These are phyloP conservation scores for Pinctada fucata DNA, from an alignment of 2,888 invertebrate species.

Conservation along the genomic window DNA sequence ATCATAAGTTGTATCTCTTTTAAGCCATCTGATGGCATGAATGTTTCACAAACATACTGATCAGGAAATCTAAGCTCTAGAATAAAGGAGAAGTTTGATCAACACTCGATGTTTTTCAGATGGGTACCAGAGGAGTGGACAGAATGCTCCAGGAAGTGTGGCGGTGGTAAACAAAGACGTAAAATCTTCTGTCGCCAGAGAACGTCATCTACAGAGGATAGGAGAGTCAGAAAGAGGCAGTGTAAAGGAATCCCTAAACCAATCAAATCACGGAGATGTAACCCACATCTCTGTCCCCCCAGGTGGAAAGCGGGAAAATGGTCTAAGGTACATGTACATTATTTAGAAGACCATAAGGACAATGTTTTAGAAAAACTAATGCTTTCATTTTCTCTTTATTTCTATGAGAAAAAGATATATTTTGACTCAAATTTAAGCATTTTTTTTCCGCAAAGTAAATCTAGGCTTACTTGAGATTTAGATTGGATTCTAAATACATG, in stretches of 20 bases:
- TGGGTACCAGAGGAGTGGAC: conserved; percentile 65
- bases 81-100: too few relatives aligned
- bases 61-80: too few relatives aligned
- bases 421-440: too few relatives aligned
- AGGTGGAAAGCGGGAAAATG: conserved; percentile 92
- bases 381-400: neutral
- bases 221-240: conserved; percentile 50
- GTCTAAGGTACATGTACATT: conserved; percentile 86
- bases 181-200: conserved; percentile 81
- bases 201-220: conserved; percentile 48
- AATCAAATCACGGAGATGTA: conserved; percentile 58
- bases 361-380: neutral
- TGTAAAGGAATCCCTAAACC: conserved; percentile 64
- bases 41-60: too few relatives aligned
- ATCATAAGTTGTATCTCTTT: neutral
- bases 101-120: conserved; percentile 35
- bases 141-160: conserved; percentile 83
- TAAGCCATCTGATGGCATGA: too few relatives aligned
- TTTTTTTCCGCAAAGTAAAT: too few relatives aligned
- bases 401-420: too few relatives aligned
- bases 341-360: neutral
- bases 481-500: too few relatives aligned
- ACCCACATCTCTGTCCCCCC: conserved; percentile 79
- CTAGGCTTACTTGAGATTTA: too few relatives aligned
- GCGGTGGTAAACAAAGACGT: conserved; percentile 81